Evolutionary conservation across 2,888 invertebrate species (phyloP).

Genomic region (Bedellia somnulentella): DNA sequence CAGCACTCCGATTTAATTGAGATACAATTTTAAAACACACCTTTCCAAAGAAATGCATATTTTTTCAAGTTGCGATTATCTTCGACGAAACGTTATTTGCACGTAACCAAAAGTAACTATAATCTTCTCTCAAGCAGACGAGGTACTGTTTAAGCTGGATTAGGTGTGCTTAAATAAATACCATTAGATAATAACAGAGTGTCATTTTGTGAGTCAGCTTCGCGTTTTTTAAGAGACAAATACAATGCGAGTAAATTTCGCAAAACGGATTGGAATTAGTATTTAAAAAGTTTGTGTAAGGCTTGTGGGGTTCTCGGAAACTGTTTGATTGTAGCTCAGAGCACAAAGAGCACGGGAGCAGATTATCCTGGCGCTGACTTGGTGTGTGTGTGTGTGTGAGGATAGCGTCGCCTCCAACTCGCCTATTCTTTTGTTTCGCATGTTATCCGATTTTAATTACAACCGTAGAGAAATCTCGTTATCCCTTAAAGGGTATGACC

Average conservation of each 20-base stretch:
- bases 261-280: slow-evolving; percentile 46
- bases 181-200: slow-evolving; percentile 47
- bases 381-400: neutral
- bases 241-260: slow-evolving; percentile 32
- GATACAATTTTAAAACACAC: too few relatives aligned
- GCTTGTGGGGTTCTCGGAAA: slow-evolving; percentile 35
- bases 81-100: slow-evolving; percentile 17
- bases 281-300: slow-evolving; percentile 34
- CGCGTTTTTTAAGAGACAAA: slow-evolving; percentile 20
- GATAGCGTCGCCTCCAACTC: neutral
- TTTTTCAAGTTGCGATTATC: neutral
- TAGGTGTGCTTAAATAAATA: slow-evolving; percentile 45
- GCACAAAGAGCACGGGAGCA: slow-evolving; percentile 1
- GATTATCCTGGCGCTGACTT: neutral
- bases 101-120: slow-evolving; percentile 44
- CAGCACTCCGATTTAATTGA: too few relatives aligned
- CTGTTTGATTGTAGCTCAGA: slow-evolving; percentile 11
- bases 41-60: neutral
- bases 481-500: slow-evolving; percentile 53
- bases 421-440: slow-evolving; percentile 41
- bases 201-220: slow-evolving; percentile 14
- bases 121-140: slow-evolving; percentile 8
- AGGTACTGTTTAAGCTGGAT: slow-evolving; percentile 48
- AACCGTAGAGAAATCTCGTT: slow-evolving; percentile 53
- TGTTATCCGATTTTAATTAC: slow-evolving; percentile 61